Percentiles rank a stretch among this genome's conserved stretches.
Evolutionary conservation across 2,888 invertebrate genomes (phyloP).

Genomic region (Sinhomidia bicolor): DNA sequence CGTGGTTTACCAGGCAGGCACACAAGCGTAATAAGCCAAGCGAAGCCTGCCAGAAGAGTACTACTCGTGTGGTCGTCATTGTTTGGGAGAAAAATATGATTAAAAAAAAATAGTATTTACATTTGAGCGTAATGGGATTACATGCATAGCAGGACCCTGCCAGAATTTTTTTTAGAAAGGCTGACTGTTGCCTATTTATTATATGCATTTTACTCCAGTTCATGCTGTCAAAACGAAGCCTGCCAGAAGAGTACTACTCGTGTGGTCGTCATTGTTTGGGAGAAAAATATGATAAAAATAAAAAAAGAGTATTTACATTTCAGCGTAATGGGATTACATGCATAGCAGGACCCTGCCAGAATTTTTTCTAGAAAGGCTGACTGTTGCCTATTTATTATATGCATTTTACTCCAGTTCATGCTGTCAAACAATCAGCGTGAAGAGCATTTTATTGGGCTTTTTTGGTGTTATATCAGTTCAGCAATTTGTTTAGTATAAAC

Average conservation of each 20-base stretch:
- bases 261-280: conserved; percentile 18
- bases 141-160: conserved; percentile 34
- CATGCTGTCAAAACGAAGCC: conserved; percentile 33
- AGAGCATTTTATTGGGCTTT: neutral
- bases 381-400: neutral
- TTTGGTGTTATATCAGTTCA: conserved; percentile 38
- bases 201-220: conserved; percentile 41
- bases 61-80: conserved; percentile 10
- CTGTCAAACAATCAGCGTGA: conserved; percentile 12
- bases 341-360: conserved; percentile 22
- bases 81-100: conserved; percentile 1
- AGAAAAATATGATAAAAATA: neutral
- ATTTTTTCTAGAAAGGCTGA: neutral
- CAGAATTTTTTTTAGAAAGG: neutral
- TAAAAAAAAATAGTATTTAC: neutral
- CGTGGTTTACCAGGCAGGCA: conserved; percentile 30
- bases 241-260: conserved; percentile 7
- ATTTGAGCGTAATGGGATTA: conserved; percentile 42
- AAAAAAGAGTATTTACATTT: neutral
- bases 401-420: conserved; percentile 52
- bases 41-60: conserved; percentile 2
- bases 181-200: conserved; percentile 14
- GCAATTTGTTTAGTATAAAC: conserved; percentile 30
- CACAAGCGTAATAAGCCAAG: neutral
- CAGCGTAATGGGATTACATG: conserved; percentile 44